Evolutionary conservation across 2,797 vertebrate genomes (phyloP).

Genomic region (Tragelaphus oryx): DNA sequence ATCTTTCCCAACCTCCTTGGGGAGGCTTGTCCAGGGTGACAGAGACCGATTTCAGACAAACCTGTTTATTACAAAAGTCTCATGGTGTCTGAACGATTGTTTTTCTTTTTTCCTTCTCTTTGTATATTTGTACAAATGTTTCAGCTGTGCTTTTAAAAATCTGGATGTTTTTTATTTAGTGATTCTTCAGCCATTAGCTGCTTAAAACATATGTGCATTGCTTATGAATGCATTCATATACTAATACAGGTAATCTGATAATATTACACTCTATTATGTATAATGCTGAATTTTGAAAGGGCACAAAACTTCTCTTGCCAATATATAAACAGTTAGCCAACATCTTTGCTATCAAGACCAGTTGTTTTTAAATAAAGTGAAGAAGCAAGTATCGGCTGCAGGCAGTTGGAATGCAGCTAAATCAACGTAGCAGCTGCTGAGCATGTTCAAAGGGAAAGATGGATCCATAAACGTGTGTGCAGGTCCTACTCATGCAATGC

Average conservation of each 20-base stretch:
- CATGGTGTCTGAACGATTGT: conserved; percentile 52
- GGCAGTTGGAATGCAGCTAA: neutral
- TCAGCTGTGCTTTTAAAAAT: conserved; percentile 73
- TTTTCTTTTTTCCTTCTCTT: conserved; percentile 51
- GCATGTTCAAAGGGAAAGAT: neutral
- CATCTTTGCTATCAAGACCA: neutral
- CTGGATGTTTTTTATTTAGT: conserved; percentile 75
- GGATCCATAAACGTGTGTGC: neutral
- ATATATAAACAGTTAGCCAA: conserved; percentile 3
- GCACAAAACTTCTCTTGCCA: conserved; percentile 16
- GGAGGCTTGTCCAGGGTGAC: conserved; percentile 58
- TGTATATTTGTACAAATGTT: conserved; percentile 73
- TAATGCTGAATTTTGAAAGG: conserved; percentile 29
- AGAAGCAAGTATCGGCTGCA: conserved; percentile 9
- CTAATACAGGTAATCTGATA: conserved; percentile 57
- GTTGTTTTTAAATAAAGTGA: conserved; percentile 45
- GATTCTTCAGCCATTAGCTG: conserved; percentile 65
- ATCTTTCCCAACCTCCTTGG: conserved; percentile 22
- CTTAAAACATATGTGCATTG: conserved; percentile 57
- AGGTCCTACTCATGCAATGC: neutral
- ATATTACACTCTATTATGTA: conserved; percentile 4
- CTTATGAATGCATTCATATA: conserved; percentile 66
- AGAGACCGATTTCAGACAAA: conserved; percentile 62
- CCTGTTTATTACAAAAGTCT: conserved; percentile 66
- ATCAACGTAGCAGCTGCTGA: neutral